Evolutionary conservation across 2,113 vertebrate species (phyloP).

Genomic region (Phyllostomus discolor): DNA sequence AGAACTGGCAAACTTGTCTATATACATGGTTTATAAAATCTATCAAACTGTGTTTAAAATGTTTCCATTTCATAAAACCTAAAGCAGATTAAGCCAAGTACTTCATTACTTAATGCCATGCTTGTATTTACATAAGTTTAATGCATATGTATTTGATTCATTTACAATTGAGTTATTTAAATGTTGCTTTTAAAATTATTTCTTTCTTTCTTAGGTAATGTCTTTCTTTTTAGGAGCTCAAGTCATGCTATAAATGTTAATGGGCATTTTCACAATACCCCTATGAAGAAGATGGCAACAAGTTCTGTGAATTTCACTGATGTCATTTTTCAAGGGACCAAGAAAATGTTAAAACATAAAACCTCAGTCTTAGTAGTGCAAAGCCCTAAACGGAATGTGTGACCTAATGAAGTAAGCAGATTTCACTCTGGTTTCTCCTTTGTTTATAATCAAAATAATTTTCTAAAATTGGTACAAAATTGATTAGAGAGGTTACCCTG

Average conservation of each 20-base stretch:
- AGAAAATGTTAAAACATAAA: constrained; percentile 39
- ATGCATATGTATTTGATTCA: constrained; percentile 30
- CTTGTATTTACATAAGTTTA: constrained; percentile 20
- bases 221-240: constrained; percentile 55
- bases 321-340: constrained; percentile 49
- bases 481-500: background rate
- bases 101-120: constrained; percentile 30
- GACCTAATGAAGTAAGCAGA: background rate
- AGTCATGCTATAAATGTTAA: constrained; percentile 58
- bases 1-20: background rate
- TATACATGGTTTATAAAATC: background rate
- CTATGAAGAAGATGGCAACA: background rate
- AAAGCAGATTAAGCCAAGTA: background rate
- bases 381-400: background rate
- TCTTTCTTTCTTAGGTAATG: constrained; percentile 56
- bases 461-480: background rate
- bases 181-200: constrained; percentile 45
- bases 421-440: background rate
- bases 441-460: background rate
- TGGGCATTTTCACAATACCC: constrained; percentile 52
- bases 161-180: constrained; percentile 50
- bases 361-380: background rate
- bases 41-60: constrained; percentile 31
- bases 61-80: constrained; percentile 37
- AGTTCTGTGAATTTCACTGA: constrained; percentile 39